These are phyloP conservation scores for Sarotherodon lohbergeri DNA, from an alignment of 2,113 vertebrate species.

Conservation along the genomic window DNA sequence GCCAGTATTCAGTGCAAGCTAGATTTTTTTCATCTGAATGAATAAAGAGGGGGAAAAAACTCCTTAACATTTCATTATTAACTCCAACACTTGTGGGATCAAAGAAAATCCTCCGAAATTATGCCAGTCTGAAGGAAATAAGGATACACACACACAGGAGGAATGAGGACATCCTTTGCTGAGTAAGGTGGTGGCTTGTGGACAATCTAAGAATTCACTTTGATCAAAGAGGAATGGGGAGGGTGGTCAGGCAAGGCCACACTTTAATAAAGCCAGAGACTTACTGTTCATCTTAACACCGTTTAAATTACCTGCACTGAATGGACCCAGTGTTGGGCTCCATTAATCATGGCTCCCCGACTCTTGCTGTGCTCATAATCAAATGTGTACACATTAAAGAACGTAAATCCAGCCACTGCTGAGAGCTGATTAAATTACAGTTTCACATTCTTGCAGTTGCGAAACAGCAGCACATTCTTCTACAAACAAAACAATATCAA, in stretches of 20 bases:
- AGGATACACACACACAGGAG: background rate
- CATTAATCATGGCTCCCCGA: background rate
- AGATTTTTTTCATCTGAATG: background rate
- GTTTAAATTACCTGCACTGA: slow-evolving; percentile 39
- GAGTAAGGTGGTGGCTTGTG: background rate
- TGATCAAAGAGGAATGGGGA: slow-evolving; percentile 19
- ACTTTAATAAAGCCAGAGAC: slow-evolving; percentile 34
- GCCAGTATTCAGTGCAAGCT: background rate
- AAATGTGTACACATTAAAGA: slow-evolving; percentile 26
- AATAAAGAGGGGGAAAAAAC: background rate
- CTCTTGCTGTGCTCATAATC: slow-evolving; percentile 34
- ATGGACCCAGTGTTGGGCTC: slow-evolving; percentile 14
- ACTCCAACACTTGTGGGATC: background rate
- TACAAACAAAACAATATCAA: background rate
- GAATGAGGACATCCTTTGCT: slow-evolving; percentile 23
- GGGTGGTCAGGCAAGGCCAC: background rate
- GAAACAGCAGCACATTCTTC: background rate
- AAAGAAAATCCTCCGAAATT: background rate
- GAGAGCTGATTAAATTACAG: slow-evolving; percentile 4
- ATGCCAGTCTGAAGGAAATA: background rate
- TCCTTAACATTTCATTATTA: background rate
- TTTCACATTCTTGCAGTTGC: background rate
- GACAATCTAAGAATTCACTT: slow-evolving; percentile 16
- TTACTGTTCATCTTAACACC: slow-evolving; percentile 23
- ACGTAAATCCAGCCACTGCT: slow-evolving; percentile 17